A percentile compares a stretch with the other conserved stretches of the same genome.
These are phyloP conservation scores for Popillia japonica DNA, from an alignment of 1,140 invertebrate species.

Conservation along the genomic window DNA sequence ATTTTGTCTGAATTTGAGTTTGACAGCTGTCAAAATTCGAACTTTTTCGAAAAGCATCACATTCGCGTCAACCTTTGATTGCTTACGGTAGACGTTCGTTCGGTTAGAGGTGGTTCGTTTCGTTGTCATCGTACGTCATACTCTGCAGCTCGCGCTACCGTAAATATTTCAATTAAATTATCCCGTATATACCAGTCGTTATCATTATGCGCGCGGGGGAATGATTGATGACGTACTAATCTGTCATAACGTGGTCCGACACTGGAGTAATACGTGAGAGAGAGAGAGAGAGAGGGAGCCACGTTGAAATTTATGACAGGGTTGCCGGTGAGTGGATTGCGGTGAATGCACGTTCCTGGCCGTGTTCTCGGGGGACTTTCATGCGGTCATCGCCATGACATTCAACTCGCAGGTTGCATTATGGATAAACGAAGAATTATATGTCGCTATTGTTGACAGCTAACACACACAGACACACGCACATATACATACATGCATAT, in stretches of 20 bases:
- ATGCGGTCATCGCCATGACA: not conserved
- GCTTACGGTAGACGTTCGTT: not conserved
- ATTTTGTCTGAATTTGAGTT: too few relatives aligned
- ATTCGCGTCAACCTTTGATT: too few relatives aligned
- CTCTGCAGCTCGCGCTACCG: not conserved
- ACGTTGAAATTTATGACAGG: not conserved
- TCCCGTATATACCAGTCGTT: not conserved
- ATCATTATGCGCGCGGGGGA: not conserved
- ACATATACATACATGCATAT: too few relatives aligned
- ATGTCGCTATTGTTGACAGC: not conserved
- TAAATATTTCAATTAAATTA: conserved; percentile 1
- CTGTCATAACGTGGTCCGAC: not conserved
- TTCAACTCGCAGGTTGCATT: not conserved
- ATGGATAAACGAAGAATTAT: not conserved
- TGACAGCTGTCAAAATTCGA: too few relatives aligned
- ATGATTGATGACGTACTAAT: not conserved
- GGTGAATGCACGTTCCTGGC: not conserved
- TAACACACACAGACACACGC: too few relatives aligned
- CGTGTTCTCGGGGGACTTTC: not conserved
- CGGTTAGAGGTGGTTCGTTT: not conserved
- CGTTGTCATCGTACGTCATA: not conserved
- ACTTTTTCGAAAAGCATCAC: too few relatives aligned
- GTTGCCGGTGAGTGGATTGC: not conserved
- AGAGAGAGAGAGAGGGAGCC: too few relatives aligned
- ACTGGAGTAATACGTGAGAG: not conserved